Evolutionary conservation across 2,888 invertebrate species (phyloP).

Genomic region (Synergus gifuensis): DNA sequence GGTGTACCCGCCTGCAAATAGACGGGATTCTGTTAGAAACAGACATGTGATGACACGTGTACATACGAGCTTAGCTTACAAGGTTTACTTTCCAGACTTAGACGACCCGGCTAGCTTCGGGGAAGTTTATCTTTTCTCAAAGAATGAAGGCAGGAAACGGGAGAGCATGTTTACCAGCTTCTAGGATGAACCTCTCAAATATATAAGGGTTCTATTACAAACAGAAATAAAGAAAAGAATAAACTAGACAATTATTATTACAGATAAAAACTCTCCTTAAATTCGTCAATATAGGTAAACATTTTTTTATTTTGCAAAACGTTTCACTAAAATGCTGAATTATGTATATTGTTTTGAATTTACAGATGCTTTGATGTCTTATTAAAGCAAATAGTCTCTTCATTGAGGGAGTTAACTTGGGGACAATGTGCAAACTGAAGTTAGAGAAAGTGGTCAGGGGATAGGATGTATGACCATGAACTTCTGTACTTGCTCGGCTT

Average conservation of each 20-base stretch:
- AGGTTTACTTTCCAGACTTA: constrained; percentile 21
- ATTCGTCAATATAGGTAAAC: too few species aligned
- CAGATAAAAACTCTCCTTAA: neutral
- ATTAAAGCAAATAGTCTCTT: neutral
- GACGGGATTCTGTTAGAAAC: constrained; percentile 27
- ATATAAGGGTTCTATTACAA: neutral
- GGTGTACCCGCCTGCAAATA: constrained; percentile 40
- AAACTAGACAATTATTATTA: neutral
- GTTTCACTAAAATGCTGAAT: neutral
- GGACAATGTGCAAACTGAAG: neutral
- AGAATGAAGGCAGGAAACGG: constrained; percentile 11
- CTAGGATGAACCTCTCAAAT: neutral
- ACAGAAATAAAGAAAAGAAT: neutral
- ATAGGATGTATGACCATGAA: neutral
- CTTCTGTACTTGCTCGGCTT: neutral
- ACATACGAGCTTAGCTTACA: constrained; percentile 22
- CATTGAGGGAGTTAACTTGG: neutral
- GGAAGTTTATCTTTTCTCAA: constrained; percentile 31
- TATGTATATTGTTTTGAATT: neutral
- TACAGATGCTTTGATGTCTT: neutral
- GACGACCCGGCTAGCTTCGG: constrained; percentile 5
- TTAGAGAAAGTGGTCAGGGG: neutral
- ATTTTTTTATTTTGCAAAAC: too few species aligned
- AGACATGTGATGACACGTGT: constrained; percentile 21
- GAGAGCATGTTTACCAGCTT: neutral